Evolutionary conservation across 2,797 vertebrate genomes (phyloP).

Genomic region (Semotilus atromaculatus): DNA sequence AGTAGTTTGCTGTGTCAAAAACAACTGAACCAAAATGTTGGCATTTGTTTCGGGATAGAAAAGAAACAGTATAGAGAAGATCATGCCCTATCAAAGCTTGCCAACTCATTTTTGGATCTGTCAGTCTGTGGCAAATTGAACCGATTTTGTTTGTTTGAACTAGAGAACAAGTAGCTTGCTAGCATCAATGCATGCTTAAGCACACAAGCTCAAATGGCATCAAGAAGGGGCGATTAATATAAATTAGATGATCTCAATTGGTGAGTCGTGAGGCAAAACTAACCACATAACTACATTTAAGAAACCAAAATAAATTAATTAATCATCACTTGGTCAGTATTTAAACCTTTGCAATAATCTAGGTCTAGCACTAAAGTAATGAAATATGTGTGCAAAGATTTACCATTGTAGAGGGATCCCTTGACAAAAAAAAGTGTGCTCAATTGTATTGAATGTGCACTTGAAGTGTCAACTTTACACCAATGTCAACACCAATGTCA

Average conservation of each 20-base stretch:
- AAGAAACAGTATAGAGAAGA: slow-evolving; percentile 35
- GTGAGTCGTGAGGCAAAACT: neutral
- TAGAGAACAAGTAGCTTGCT: neutral
- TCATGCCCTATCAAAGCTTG: slow-evolving; percentile 40
- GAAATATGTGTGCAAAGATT: neutral
- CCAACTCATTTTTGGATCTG: slow-evolving; percentile 19
- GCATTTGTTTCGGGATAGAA: slow-evolving; percentile 43
- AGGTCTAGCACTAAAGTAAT: neutral
- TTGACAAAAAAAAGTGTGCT: neutral
- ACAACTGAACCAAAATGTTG: slow-evolving; percentile 44
- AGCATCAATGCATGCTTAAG: too few species aligned
- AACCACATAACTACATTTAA: neutral
- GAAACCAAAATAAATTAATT: neutral
- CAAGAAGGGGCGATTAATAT: neutral
- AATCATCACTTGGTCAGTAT: neutral
- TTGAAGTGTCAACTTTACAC: neutral
- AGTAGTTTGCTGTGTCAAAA: slow-evolving; percentile 39
- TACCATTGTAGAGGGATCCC: neutral
- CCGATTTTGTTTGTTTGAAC: neutral
- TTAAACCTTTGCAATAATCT: neutral
- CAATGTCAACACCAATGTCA: neutral
- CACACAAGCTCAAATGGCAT: neutral
- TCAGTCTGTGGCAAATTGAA: neutral
- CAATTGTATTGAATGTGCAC: neutral
- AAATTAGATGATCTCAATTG: neutral